phyloP scores from a whole-genome alignment of 1,140 invertebrate species.

The Brachionus asplanchnoidis region DNA sequence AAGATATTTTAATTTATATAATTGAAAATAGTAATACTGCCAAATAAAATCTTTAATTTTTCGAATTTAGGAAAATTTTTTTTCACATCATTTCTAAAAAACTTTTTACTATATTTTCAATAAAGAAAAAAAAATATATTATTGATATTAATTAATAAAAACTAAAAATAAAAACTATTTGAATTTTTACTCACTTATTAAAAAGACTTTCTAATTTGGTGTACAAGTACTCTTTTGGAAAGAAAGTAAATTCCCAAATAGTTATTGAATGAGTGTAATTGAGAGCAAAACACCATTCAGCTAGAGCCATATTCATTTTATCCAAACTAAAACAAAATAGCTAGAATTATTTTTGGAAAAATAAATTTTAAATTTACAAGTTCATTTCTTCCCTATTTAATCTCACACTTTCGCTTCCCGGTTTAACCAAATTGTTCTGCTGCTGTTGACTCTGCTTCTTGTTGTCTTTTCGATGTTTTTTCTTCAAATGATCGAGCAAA shows the following conservation, averaged over 20 bases:
- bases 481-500: conserved; percentile 28
- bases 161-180: too few species aligned
- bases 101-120: too few species aligned
- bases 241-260: conserved; percentile 98
- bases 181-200: conserved; percentile 53
- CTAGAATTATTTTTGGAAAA: not conserved
- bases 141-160: too few species aligned
- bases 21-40: too few species aligned
- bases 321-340: conserved; percentile 59
- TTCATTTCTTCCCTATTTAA: conserved; percentile 92
- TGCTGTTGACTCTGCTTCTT: conserved; percentile 11
- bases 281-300: conserved; percentile 91
- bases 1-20: too few species aligned
- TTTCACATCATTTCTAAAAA: too few species aligned
- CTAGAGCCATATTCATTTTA: conserved; percentile 95
- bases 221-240: conserved; percentile 90
- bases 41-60: too few species aligned
- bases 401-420: conserved; percentile 85
- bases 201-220: conserved; percentile 85
- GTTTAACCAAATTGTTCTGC: conserved; percentile 58
- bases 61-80: too few species aligned
- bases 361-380: conserved; percentile 61
- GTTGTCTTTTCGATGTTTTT: conserved; percentile 27
- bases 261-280: conserved; percentile 93
- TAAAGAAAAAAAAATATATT: too few species aligned